These are phyloP conservation scores for Semibalanus balanoides DNA, from an alignment of 1,140 invertebrate genomes.

Conservation along the genomic window DNA sequence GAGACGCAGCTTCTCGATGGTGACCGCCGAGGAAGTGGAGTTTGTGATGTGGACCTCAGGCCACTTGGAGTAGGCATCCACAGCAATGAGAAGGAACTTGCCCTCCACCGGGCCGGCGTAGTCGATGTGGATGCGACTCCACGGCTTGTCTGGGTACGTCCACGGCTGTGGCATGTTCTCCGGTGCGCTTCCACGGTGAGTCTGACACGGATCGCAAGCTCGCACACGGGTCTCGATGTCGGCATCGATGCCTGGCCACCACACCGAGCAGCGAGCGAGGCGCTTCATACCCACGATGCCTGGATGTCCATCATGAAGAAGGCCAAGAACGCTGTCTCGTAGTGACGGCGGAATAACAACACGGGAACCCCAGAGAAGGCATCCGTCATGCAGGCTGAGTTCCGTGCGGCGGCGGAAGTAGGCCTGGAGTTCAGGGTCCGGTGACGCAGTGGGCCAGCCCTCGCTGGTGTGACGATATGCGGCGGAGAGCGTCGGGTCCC, in stretches of 20 bases:
- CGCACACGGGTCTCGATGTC: conserved; percentile 29
- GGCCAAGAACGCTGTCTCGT: not conserved
- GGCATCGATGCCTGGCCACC: conserved; percentile 27
- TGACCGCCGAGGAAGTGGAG: not conserved
- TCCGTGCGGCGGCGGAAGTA: no score
- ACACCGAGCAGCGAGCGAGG: conserved; percentile 24
- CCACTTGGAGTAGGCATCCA: conserved; percentile 35
- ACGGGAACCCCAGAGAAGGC: not conserved
- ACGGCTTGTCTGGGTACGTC: conserved; percentile 22
- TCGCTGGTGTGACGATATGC: not conserved
- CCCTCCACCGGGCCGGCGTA: conserved; percentile 30
- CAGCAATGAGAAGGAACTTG: conserved; percentile 27
- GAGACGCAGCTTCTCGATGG: conserved; percentile 1
- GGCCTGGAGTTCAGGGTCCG: no score
- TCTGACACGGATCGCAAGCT: conserved; percentile 30
- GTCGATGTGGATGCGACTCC: conserved; percentile 30
- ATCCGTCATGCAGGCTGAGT: no score
- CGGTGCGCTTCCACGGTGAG: conserved; percentile 13
- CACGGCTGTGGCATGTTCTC: conserved; percentile 16
- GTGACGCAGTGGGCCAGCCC: no score
- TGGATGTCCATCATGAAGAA: no score
- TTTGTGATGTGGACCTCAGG: conserved; percentile 30
- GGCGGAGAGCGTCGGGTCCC: not conserved
- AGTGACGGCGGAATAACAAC: conserved; percentile 22
- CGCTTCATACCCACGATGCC: conserved; percentile 25